phyloP scores from a whole-genome alignment of 2,113 vertebrate species.

The Xiphophorus maculatus region DNA sequence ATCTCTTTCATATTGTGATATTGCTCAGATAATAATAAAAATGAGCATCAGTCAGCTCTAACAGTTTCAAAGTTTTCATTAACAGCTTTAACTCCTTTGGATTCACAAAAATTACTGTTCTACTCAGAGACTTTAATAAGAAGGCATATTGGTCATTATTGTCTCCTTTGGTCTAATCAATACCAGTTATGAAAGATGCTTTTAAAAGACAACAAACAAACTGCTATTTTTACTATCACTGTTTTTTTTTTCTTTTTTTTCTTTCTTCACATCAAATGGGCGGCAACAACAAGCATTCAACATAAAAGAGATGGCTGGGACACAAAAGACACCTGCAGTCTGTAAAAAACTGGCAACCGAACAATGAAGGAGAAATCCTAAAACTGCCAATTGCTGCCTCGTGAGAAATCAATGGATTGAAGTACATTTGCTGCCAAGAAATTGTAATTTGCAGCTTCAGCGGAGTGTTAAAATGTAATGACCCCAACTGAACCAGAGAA shows the following conservation, averaged over 20 bases:
- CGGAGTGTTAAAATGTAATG: constrained; percentile 76
- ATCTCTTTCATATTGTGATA: constrained; percentile 17
- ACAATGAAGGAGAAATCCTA: constrained; percentile 29
- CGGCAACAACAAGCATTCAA: constrained; percentile 3
- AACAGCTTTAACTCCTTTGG: background rate
- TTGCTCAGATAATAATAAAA: constrained; percentile 14
- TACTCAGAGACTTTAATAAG: background rate
- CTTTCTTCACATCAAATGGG: background rate
- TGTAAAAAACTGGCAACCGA: constrained; percentile 36
- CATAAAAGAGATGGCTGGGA: constrained; percentile 3
- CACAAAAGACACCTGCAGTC: constrained; percentile 21
- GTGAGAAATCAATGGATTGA: constrained; percentile 56
- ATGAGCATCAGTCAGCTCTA: constrained; percentile 33
- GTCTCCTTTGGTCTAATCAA: constrained; percentile 23
- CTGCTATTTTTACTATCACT: constrained; percentile 7
- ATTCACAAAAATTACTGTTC: background rate
- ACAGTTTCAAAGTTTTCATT: constrained; percentile 5
- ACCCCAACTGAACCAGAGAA: constrained; percentile 56
- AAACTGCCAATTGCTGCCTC: constrained; percentile 63
- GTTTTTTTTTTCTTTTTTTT: background rate
- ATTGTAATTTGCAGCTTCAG: constrained; percentile 75
- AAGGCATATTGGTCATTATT: constrained; percentile 17
- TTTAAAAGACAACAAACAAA: background rate
- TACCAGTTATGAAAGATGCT: constrained; percentile 2
- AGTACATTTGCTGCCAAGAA: constrained; percentile 64